Evolutionary conservation across 2,888 invertebrate species (phyloP).

Genomic region (Brachyptera risi): DNA sequence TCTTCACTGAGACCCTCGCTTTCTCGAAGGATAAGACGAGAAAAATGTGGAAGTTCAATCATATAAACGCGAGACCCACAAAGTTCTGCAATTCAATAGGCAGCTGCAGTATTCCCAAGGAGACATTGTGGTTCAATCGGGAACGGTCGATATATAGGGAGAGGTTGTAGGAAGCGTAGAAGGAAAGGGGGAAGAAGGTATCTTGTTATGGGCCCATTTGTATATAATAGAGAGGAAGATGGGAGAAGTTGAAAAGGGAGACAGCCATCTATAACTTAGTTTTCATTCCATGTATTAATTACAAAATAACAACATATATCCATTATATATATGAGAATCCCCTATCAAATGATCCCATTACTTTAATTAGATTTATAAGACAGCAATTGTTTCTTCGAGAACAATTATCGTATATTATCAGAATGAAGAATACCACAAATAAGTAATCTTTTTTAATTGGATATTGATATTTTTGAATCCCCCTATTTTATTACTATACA

Average conservation of each 20-base stretch:
- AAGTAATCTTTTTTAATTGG: not conserved
- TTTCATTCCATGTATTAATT: not conserved
- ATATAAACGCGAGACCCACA: constrained; percentile 21
- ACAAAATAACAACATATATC: not conserved
- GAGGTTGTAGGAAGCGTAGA: no score
- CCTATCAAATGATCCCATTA: not conserved
- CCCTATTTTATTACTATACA: not conserved
- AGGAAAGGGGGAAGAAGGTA: not conserved
- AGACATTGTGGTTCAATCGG: not conserved
- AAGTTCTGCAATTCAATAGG: constrained; percentile 22
- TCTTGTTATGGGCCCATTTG: no score
- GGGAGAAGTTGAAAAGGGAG: not conserved
- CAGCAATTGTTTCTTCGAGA: not conserved
- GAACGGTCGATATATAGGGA: not conserved
- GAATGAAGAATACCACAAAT: not conserved
- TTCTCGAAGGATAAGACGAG: not conserved
- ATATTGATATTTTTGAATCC: not conserved
- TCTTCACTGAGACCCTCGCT: not conserved
- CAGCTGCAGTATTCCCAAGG: constrained; percentile 4
- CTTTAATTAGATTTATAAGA: not conserved
- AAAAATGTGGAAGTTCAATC: constrained; percentile 21
- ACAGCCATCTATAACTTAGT: no score
- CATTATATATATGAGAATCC: not conserved
- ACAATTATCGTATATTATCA: not conserved
- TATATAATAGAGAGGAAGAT: not conserved